Percentiles rank a stretch among this genome's conserved stretches.
Evolutionary conservation across 2,113 vertebrate species (phyloP).

Genomic region (Marmota flaviventris): DNA sequence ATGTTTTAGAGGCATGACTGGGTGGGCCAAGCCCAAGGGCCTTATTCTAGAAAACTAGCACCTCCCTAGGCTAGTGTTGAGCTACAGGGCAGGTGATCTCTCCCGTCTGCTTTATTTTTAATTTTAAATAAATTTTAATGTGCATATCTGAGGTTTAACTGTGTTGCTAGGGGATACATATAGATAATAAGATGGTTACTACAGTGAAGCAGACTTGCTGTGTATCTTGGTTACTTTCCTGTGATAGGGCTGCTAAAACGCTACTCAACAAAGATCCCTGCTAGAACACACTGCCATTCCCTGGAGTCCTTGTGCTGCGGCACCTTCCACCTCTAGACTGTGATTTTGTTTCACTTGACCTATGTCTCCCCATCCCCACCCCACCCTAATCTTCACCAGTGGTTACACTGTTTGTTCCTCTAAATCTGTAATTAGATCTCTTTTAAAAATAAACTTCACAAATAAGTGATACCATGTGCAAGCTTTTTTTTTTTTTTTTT

Average conservation of each 20-base stretch:
- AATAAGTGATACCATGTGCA: no score
- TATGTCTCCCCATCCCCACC: no score
- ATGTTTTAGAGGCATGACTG: neutral
- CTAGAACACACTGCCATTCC: no score
- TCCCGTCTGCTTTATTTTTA: neutral
- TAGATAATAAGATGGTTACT: neutral
- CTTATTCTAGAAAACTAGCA: neutral
- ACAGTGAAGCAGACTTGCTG: neutral
- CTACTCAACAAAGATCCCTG: no score
- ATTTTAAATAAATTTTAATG: neutral
- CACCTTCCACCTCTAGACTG: rapidly evolving
- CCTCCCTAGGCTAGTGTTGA: neutral
- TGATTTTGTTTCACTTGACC: neutral
- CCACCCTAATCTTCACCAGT: neutral
- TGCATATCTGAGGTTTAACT: neutral
- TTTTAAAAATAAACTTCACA: neutral
- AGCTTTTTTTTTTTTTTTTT: neutral
- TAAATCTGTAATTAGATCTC: neutral
- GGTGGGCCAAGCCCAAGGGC: neutral
- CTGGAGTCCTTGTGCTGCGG: neutral
- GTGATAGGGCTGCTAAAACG: neutral
- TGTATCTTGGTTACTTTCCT: neutral
- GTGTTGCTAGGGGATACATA: no score
- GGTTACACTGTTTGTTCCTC: neutral
- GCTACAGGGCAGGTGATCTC: neutral